Conservation (phyloP, 1,140 invertebrate species). For the Hypsibius dujardini region DNA sequence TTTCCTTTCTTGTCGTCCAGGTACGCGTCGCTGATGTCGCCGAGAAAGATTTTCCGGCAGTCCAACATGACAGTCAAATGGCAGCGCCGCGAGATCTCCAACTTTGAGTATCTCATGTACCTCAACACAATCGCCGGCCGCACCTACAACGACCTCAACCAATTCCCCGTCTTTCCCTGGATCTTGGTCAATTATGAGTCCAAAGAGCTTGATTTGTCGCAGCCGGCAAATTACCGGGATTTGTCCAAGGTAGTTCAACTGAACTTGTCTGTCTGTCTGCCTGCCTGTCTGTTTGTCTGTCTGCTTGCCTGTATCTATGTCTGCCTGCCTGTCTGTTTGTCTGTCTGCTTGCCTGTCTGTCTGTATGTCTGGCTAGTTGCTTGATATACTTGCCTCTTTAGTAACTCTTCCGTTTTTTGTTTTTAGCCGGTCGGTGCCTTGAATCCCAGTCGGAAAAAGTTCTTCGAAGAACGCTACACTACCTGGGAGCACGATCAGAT, state of each 20-base stretch:
- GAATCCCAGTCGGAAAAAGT: constrained; percentile 77
- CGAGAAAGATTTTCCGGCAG: constrained; percentile 86
- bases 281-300: too few relatives aligned
- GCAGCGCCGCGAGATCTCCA: constrained; percentile 93
- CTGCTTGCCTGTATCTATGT: too few relatives aligned
- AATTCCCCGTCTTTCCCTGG: constrained; percentile 99
- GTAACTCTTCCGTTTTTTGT: too few relatives aligned
- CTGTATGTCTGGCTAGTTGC: too few relatives aligned
- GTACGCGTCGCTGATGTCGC: constrained; percentile 91
- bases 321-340: too few relatives aligned
- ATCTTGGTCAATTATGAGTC: constrained; percentile 94
- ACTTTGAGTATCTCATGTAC: constrained; percentile 99
- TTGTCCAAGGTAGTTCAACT: constrained; percentile 61
- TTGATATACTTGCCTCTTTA: too few relatives aligned
- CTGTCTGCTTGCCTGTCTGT: too few relatives aligned
- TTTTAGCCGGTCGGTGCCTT: constrained; percentile 81
- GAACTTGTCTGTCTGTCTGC: too few relatives aligned
- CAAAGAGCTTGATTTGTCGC: constrained; percentile 80
- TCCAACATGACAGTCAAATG: constrained; percentile 99
- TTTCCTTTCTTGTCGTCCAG: too few relatives aligned
- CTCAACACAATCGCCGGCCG: constrained; percentile 95
- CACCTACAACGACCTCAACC: constrained; percentile 96
- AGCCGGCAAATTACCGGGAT: constrained; percentile 92
- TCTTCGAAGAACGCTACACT: constrained; percentile 91
- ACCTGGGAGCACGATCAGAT: constrained; percentile 95